Evolutionary conservation across 2,888 invertebrate species (phyloP), one percentile per base, ranked within the genome.

Genomic region (Anthrax anthrax): DNA sequence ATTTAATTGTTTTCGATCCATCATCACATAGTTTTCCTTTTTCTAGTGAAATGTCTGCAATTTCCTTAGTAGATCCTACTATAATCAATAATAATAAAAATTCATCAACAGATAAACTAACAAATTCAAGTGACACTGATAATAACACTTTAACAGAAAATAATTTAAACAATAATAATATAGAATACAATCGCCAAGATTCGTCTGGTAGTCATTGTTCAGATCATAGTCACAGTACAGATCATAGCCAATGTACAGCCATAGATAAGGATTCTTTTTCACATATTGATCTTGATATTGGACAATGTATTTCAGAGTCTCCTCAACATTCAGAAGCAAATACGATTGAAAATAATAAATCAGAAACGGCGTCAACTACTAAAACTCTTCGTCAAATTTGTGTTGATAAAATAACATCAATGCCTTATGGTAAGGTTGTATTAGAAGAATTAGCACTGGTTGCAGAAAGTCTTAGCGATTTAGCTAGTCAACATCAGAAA

Each of bases 371-470:
- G 18, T 14, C 36, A 12, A 39, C 65, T 49, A 75, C 78, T 1
- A 67, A 68, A 42, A 68, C 74, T 29, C 63, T 86, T 46, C 74
- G 75, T 55, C 76, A 81, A 54, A 63, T 82, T 34, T 83, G 83
- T 60, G 71, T 84, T 37, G 73, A 72, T 55, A 76, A 70, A 52
- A 71, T 86, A 12, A 70, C 79, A 17, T 71, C 76, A 8, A 71
- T 83, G 60, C 84, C 84, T 4, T 81, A 75, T 60, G 85, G 85
- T 42, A 69, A 72, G 18, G 77, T 77, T 57, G 73, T 85, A 52
- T 64, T 83, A 50, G 77, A 80, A 65, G 81, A 81, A 62, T 60
- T 82, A 38, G 81, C 81, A 27, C 71, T 71, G 37, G 78, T 81
- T 13, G 77, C 81, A 12, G 67, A 75, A 58, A 71, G 69, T 51